Evolutionary conservation across 1,140 invertebrate species (phyloP).

Genomic region (Drosophila orena): DNA sequence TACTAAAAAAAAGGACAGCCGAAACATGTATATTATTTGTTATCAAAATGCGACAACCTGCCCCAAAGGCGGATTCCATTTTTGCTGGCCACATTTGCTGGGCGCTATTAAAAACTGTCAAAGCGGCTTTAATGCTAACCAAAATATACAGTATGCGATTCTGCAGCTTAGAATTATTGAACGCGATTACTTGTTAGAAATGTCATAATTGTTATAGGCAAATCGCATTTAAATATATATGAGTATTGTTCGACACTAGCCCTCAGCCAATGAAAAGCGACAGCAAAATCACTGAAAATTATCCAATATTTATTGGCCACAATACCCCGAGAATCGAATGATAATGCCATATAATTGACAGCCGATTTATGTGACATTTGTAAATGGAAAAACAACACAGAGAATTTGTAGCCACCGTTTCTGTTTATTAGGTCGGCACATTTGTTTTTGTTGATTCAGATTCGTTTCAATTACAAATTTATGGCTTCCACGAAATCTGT

Average conservation of each 20-base stretch:
- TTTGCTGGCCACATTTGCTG: conserved; percentile 1
- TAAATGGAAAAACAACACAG: conserved; percentile 23
- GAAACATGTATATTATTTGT: conserved; percentile 70
- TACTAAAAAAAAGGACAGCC: conserved; percentile 19
- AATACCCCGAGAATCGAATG: conserved; percentile 18
- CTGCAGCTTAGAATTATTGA: conserved; percentile 30
- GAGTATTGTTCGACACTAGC: neutral
- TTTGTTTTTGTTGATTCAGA: conserved; percentile 36
- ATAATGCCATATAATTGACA: conserved; percentile 74
- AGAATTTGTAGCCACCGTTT: neutral
- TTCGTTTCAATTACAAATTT: conserved; percentile 39
- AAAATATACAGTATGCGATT: conserved; percentile 51
- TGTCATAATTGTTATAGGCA: neutral
- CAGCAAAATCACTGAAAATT: conserved; percentile 9
- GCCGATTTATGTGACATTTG: conserved; percentile 63
- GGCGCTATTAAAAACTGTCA: conserved; percentile 42
- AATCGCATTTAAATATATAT: neutral
- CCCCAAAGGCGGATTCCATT: conserved; percentile 7
- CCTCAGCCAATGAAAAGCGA: neutral
- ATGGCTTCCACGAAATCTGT: conserved; percentile 1
- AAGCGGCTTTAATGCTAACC: conserved; percentile 43
- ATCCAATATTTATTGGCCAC: conserved; percentile 56
- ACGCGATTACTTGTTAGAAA: conserved; percentile 49
- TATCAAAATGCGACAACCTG: conserved; percentile 58
- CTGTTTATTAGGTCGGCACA: conserved; percentile 15